A percentile compares a stretch with the other conserved stretches of the same genome.
These are phyloP conservation scores for Lepilemur septentrionalis DNA, from an alignment of 2,797 vertebrate genomes.

Conservation along the genomic window DNA sequence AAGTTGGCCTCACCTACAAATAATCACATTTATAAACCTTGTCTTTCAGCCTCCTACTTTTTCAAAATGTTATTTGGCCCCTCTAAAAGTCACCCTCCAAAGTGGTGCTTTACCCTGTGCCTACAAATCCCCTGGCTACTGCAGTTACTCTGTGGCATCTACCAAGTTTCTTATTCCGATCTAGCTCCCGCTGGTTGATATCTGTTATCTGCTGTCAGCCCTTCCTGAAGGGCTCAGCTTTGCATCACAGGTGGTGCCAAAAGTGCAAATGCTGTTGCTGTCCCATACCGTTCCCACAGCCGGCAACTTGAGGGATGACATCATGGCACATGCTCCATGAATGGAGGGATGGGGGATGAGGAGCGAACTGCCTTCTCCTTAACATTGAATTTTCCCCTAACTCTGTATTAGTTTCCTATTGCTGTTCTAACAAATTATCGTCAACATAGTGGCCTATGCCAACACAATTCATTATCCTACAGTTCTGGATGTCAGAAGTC, in stretches of 20 bases:
- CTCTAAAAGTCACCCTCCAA: background rate
- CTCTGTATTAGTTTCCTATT: background rate
- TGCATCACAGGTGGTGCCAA: background rate
- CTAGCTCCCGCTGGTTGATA: background rate
- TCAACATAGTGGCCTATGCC: background rate
- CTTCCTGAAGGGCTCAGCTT: background rate
- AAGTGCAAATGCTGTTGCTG: background rate
- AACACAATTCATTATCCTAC: background rate
- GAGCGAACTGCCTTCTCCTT: background rate
- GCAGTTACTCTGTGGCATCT: background rate
- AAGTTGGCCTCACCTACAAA: background rate
- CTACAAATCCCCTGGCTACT: background rate
- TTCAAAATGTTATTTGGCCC: background rate
- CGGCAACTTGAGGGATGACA: background rate
- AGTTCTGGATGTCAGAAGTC: background rate
- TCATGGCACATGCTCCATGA: too few species aligned
- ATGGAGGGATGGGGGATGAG: background rate
- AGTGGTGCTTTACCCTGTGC: background rate
- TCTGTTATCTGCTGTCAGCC: background rate
- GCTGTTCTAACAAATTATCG: background rate
- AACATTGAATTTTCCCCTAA: background rate
- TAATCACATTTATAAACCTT: background rate
- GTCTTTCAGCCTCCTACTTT: background rate
- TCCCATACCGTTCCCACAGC: background rate
- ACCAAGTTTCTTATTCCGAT: background rate